These are phyloP conservation scores for Drosophila lacertosa DNA, from an alignment of 1,140 invertebrate species.

Conservation along the genomic window DNA sequence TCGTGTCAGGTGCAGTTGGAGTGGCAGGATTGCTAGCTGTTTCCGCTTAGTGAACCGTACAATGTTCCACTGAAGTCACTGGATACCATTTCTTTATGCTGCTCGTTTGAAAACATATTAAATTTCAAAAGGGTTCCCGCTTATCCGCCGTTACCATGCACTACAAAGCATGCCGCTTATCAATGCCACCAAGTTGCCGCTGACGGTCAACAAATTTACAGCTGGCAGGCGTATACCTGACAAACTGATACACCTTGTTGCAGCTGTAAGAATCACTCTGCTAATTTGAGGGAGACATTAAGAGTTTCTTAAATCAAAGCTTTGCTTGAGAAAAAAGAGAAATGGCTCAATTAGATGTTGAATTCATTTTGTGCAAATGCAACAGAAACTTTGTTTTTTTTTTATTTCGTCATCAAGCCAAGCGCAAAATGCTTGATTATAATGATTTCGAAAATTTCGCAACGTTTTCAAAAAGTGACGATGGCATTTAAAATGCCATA, in stretches of 20 bases:
- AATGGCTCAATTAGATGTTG: too few species aligned
- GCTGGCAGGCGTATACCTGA: background rate
- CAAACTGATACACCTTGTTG: conserved; percentile 1
- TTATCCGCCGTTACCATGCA: conserved; percentile 42
- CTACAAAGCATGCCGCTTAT: conserved; percentile 66
- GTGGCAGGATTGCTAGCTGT: conserved; percentile 58
- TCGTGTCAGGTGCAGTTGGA: conserved; percentile 70
- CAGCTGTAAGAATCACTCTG: too few species aligned
- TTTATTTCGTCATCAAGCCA: too few species aligned
- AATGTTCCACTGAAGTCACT: conserved; percentile 12
- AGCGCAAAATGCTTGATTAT: conserved; percentile 22
- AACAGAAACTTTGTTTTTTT: too few species aligned
- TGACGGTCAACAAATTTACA: conserved; percentile 14
- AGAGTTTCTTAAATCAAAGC: too few species aligned
- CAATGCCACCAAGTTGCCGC: conserved; percentile 27
- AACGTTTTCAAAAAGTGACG: conserved; percentile 36
- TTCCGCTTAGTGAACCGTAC: conserved; percentile 49
- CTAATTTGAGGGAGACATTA: too few species aligned
- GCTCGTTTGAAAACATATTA: conserved; percentile 67
- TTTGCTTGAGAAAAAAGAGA: too few species aligned
- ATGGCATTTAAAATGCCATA: conserved; percentile 58
- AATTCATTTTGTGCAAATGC: too few species aligned
- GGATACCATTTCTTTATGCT: conserved; percentile 47
- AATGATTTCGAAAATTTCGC: conserved; percentile 4
- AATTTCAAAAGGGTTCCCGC: conserved; percentile 62